phyloP scores from a whole-genome alignment of 1,140 invertebrate species.

The Asobara japonica region DNA sequence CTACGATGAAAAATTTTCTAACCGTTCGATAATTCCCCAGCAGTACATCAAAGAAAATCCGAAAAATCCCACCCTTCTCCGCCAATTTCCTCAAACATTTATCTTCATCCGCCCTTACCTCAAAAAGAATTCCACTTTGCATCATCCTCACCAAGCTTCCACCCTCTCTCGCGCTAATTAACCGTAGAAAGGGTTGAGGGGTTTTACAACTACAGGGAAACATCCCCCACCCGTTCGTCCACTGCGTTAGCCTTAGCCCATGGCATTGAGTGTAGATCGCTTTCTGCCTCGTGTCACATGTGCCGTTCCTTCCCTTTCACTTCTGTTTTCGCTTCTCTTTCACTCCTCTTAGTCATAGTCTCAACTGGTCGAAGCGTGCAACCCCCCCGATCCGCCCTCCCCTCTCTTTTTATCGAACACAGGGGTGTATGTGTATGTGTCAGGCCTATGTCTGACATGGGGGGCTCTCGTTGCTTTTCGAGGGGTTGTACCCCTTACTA shows the following conservation, averaged over 20 bases:
- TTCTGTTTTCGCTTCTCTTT: no score
- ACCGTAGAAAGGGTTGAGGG: constrained; percentile 9
- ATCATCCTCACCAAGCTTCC: background rate
- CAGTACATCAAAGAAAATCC: background rate
- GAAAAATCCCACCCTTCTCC: background rate
- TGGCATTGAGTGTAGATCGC: background rate
- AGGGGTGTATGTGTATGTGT: constrained; percentile 16
- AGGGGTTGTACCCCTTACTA: constrained; percentile 35
- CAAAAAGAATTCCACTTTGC: background rate
- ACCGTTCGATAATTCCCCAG: no score
- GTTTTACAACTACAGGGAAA: background rate
- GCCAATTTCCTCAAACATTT: background rate
- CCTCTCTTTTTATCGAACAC: constrained; percentile 13
- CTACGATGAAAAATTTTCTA: no score
- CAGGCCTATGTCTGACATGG: constrained; percentile 21
- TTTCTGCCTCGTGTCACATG: constrained; percentile 42
- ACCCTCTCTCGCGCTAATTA: background rate
- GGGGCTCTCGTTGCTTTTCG: constrained; percentile 30
- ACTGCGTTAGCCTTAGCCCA: background rate
- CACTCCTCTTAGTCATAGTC: constrained; percentile 54
- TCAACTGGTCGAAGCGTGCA: constrained; percentile 22
- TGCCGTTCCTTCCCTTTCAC: constrained; percentile 40
- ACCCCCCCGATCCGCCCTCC: background rate
- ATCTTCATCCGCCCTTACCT: background rate
- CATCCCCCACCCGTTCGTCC: background rate